Evolutionary conservation across 1,140 invertebrate genomes (phyloP), one percentile per base, ranked within the genome.

Genomic region (Diachasma alloeum): DNA sequence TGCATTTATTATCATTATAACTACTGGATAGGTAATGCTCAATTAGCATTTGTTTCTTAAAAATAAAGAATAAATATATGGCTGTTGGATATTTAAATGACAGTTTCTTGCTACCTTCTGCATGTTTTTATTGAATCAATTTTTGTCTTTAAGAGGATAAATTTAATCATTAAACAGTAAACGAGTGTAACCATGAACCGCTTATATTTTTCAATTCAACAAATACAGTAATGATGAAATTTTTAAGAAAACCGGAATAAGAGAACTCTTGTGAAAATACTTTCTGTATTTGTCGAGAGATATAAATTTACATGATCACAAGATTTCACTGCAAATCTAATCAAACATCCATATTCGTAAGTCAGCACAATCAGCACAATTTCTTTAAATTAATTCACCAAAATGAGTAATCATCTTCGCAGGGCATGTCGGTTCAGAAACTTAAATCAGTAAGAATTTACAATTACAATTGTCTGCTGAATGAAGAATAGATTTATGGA

Each of bases 1-100:
- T 85, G 87, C 88, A 89, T 90, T 89, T 89, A 89, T 68, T 68
- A 68, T 88, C 82, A 89, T 90, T 89, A 89, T 86, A 85, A 89
- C 88, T 90, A 90, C 88, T 86, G 84, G 88, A 87, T 89, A 89
- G 87, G 85, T 89, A 88, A 90, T 90, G 89, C 89, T 90, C 89
- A 89, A 89, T 89, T 90, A 90, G 89, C 89, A 90, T 90, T 90
- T 90, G 89, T 90, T 89, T 89, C 87, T 88, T 89, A 88, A 90
- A 89, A 89, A 56, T 88, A 89, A 89, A 86, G 83, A 89, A 88
- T 88, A 89, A 89, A 90, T 90, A 90, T 89, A 89, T 90, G 89
- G 89, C 89, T 90, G 89, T 89, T 90, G 89, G 89, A 90, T 90
- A 90, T 88, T 86, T 88, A 87, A 63, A 84, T 80, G 77, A 75